Evolutionary conservation across 2,113 vertebrate species (phyloP), one percentile per base, ranked within the genome.

Genomic region (Cebidichthys violaceus): DNA sequence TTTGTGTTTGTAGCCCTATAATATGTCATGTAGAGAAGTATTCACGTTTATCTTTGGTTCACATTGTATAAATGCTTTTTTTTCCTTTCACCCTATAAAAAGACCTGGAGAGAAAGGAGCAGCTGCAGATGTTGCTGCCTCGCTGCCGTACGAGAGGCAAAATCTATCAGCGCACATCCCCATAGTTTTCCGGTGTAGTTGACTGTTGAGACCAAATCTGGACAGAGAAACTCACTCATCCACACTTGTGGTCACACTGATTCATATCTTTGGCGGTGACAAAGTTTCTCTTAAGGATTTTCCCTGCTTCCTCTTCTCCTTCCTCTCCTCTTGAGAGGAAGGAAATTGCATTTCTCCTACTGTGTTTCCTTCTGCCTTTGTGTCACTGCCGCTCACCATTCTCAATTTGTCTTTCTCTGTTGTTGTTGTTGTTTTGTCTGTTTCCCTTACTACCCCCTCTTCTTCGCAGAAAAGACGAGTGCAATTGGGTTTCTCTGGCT

Each of bases 361-460:
- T 59, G 45, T 73, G 41, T 70, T 81, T 73, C 73, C 55, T 69
- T 71, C 61, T 62, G 76, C 77, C 20, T 72, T 67, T 60, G 65
- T 82, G 62, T 77, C 64, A 77, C 39, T 31, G 50, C 83, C 64
- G 50, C 83, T 67, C 68, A 52, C 64, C 64, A 66, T 83, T 77
- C 69, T 66, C 78, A 35, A 70, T 90, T 90, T 87, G 41, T 91
- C 70, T 85, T 57, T 65, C 71, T 65, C 39, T 73, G 59, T 79
- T 85, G 78, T 83, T 85, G 78, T 83, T 83, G 78, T 86, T 88
- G 74, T 91, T 90, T 65, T 88, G 69, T 83, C 59, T 66, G 18
- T 65, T 75, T 79, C 62, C 43, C 66, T 70, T 33, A 8, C 77
- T 24, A 78, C 86, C 65, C 65, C 62, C 52, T 87, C 81, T 85